Evolutionary conservation across 2,113 vertebrate species (phyloP), one percentile per base, ranked within the genome.

Genomic region (Rhizomys pruinosus): DNA sequence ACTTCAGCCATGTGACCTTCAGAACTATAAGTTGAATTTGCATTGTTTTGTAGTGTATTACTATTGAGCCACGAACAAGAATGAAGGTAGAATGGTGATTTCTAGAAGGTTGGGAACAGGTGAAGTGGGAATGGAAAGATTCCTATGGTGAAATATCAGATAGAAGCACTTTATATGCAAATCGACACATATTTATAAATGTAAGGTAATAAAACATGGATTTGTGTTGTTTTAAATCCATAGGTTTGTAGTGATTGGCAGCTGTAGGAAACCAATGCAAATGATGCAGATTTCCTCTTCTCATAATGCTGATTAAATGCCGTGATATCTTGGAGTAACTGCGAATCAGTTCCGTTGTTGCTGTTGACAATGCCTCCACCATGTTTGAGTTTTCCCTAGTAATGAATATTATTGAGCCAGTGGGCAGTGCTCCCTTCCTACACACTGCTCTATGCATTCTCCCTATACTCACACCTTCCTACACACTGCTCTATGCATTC

Each of bases 251-350:
- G 71, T 66, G n/a, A 57, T 69, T 63, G 64, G 23, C 89, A 72
- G 78, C 34, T 11, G n/a, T 25, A 91, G 42, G 39, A 88, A 91
- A 77, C 4, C 19, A 61, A 72, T 42, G 27, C 11, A 39, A 32
- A 55, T 78, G 4, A 1, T 76, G 9, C n/a, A 69, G n/a, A 69
- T 88, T 90, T 93, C 39, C 74, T 74, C 89, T 90, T 79, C 73
- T 93, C 72, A 72, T 77, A 84, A 91, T 7, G 13, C 71, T 25
- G 59, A 66, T n/a, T 47, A 61, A 69, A 79, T 20, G 47, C 76
- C 55, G 7, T 27, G 32, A 71, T 86, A 10, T 93, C 57, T 69
- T 71, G n/a, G 1, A 85, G 47, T n/a, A 52, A 86, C 12, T 22
- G 25, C 10, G 37, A 64, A 64, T 42, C 47, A 77, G 11, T 63